These are phyloP conservation scores for Chrysolina oricalcia DNA, from an alignment of 2,888 invertebrate species.

Conservation along the genomic window DNA sequence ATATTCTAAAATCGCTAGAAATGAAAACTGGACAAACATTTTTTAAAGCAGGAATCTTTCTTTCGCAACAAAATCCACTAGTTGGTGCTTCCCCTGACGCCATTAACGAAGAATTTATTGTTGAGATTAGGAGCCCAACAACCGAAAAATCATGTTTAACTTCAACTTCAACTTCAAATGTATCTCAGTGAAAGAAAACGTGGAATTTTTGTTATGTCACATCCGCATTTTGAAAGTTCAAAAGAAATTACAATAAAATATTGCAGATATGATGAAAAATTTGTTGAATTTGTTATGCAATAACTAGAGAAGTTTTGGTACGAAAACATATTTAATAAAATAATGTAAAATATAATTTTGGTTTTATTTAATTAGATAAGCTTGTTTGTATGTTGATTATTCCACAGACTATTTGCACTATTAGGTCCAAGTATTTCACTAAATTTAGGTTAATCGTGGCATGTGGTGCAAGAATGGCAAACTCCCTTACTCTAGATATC, in stretches of 20 bases:
- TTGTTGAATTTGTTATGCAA: slow-evolving; percentile 13
- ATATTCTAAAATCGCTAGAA: slow-evolving; percentile 13
- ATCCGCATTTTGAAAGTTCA: slow-evolving; percentile 23
- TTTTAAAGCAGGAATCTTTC: slow-evolving; percentile 26
- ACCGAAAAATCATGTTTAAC: not conserved
- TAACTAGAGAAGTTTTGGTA: not conserved
- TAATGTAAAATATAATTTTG: slow-evolving; percentile 18
- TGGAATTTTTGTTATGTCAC: slow-evolving; percentile 26
- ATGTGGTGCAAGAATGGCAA: slow-evolving; percentile 48
- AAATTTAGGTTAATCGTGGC: slow-evolving; percentile 45
- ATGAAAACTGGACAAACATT: slow-evolving; percentile 7
- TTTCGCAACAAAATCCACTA: slow-evolving; percentile 22
- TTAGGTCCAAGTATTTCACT: slow-evolving; percentile 45
- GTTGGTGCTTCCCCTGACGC: slow-evolving; percentile 20
- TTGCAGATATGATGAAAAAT: slow-evolving; percentile 26
- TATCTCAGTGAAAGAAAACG: slow-evolving; percentile 3
- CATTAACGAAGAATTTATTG: slow-evolving; percentile 18
- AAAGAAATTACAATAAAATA: slow-evolving; percentile 17
- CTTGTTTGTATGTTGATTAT: slow-evolving; percentile 9
- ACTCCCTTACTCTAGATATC: slow-evolving; percentile 55
- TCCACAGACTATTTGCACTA: slow-evolving; percentile 41
- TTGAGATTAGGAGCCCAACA: slow-evolving; percentile 29
- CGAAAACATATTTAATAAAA: slow-evolving; percentile 27
- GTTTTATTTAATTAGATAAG: slow-evolving; percentile 13
- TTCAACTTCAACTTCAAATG: not conserved